Base-by-base conservation (phyloP, 2,888 invertebrate species). In the Coelopa pilipes region DNA sequence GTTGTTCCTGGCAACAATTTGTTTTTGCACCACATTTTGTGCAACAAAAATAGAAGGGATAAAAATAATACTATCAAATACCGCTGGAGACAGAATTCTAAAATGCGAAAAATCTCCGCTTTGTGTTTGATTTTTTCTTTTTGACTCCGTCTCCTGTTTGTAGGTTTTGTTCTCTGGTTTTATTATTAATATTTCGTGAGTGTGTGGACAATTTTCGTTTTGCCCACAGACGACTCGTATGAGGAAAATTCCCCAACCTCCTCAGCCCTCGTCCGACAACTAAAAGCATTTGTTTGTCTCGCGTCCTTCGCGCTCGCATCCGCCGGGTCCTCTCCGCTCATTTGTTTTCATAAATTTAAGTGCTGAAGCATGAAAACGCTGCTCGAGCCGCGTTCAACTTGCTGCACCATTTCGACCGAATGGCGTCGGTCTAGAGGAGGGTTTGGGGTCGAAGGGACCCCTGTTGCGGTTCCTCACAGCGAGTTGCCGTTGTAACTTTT, bases 301-400 rank as follows among this genome's bases (percentile, higher is more conserved):
- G 34, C 34, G 34, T 34, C 34, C 34, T 34, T 34, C 34, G 34
- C 34, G 34, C 7, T 34, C 34, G 19, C 21, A 66, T 47, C 50
- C 50, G 50, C 15, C 49, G 17, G 53, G 57, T 62, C 21, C 17
- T 47, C 12, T 34, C 11, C 46, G 47, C 13, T 10, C 70, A 70
- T 70, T 70, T 70, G 60, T 47, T 70, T 60, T 60, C 70, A 70
- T 70, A 60, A 70, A 70, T 60, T 59, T 60, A 70, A 70, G 70
- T 70, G 59, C 70, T 49, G 47, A 59, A 60, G 70, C 70, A 70
- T 60, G 49, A 59, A 50, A 70, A 59, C 49, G 34, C 50, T 66
- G n/a, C 34, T 34, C 34, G 34, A 34, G 34, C 34, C 34, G 34
- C 34, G 34, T 34, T 34, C n/a, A 59, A 70, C 49, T 24, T 45